Base-by-base conservation (phyloP, 2,888 invertebrate genomes). In the Sphaerophoria rueppellii region DNA sequence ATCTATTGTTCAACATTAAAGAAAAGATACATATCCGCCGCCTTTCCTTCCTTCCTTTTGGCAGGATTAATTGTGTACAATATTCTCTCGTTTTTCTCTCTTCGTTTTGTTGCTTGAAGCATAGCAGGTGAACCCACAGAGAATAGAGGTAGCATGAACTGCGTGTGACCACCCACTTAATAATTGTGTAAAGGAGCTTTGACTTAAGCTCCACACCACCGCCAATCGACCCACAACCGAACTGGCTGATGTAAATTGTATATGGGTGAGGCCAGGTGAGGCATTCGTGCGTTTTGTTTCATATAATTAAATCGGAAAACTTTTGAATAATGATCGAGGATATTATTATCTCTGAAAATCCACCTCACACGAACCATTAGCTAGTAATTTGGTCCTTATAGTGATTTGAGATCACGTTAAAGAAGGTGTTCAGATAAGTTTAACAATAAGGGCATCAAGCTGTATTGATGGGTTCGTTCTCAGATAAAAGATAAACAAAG, bases 261-360 rank as follows among this genome's bases (percentile, higher is more conserved):
- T 24, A 24, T 24, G 37, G 43, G 61, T 54, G 52, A 9, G 35
- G 40, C 24, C 69, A 78, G 73, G 82, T 78, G 24, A 63, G 65
- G 55, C 52, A 11, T 70, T 57, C 58, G 63, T 70, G 48, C 48
- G 48, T 61, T 61, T 50, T 72, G 61, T 73, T 61, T 43, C 60
- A 48, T 72, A 54, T 79, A 82, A 82, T 82, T 79, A 74, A 63
- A 82, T 82, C 74, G 70, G 61, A 67, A 67, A 79, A 79, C 57
- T 79, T 75, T 67, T 82, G 74, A 67, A 65, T 79, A 74, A 78
- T 78, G 74, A 79, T 75, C 58, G 9, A 58, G 70, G 70, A 60
- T 70, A 75, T 65, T 79, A 65, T 65, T 82, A 58, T 65, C 54
- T 67, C 57, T 34, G 63, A 40, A 63, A 65, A 79, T 58, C 79